Percentiles rank a stretch among this genome's conserved stretches.
These are phyloP conservation scores for Chinchilla lanigera DNA, from an alignment of 2,113 vertebrate genomes.

Conservation along the genomic window DNA sequence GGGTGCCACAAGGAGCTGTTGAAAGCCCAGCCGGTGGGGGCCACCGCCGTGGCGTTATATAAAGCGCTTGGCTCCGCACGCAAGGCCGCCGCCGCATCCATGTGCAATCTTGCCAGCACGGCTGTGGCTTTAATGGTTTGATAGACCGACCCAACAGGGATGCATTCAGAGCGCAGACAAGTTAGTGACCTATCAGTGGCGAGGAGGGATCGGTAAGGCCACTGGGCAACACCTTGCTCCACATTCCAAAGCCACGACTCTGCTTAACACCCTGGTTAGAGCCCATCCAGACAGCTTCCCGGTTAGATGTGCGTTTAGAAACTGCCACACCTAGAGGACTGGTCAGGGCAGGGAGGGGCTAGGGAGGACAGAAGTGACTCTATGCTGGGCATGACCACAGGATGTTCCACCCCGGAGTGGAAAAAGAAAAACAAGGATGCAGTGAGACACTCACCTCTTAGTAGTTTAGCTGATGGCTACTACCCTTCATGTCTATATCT, in stretches of 20 bases:
- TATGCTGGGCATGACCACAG: neutral
- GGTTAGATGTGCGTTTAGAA: neutral
- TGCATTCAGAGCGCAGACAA: constrained; percentile 66
- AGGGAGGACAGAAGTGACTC: neutral
- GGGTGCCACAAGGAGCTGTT: constrained; percentile 77
- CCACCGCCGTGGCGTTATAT: constrained; percentile 22
- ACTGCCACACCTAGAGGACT: neutral
- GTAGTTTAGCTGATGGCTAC: neutral
- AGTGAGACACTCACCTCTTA: fast-evolving
- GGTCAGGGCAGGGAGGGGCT: too few species aligned
- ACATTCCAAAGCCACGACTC: constrained; percentile 71
- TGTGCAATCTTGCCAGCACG: neutral
- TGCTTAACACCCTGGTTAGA: constrained; percentile 13
- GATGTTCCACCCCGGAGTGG: neutral
- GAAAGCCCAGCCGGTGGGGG: constrained; percentile 69
- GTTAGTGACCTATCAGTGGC: constrained; percentile 65
- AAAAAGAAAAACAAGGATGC: too few species aligned
- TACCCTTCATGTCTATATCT: too few species aligned
- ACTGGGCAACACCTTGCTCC: neutral
- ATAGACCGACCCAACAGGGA: constrained; percentile 33
- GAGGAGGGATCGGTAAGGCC: constrained; percentile 43
- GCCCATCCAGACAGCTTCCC: neutral
- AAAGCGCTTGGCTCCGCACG: constrained; percentile 46
- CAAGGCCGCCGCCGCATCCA: neutral
- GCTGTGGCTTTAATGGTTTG: constrained; percentile 27